Evolutionary conservation across 1,140 invertebrate species (phyloP).

Genomic region (Diorhabda sublineata): DNA sequence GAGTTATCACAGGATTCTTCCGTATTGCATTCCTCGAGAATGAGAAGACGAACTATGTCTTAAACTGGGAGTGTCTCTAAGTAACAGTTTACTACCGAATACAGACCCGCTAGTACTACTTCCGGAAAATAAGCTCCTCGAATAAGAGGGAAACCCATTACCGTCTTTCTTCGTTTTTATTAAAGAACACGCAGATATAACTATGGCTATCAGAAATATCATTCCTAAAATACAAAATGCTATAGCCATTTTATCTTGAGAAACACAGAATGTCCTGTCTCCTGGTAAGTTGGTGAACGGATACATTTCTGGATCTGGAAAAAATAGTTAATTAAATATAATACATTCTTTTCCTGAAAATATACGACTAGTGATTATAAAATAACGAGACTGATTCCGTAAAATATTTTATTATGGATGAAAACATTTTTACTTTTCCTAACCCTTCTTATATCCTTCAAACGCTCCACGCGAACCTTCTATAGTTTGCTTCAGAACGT

Average conservation of each 20-base stretch:
- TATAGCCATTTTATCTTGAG: slow-evolving; percentile 65
- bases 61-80: slow-evolving; percentile 43
- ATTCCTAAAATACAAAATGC: slow-evolving; percentile 64
- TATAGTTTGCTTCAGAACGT: too few species aligned
- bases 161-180: slow-evolving; percentile 52
- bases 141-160: slow-evolving; percentile 34
- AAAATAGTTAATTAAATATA: neutral
- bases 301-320: slow-evolving; percentile 35
- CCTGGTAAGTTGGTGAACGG: slow-evolving; percentile 48
- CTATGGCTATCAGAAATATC: slow-evolving; percentile 62
- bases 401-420: too few species aligned
- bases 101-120: slow-evolving; percentile 37
- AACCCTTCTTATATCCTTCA: too few species aligned
- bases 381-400: too few species aligned
- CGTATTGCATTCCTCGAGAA: slow-evolving; percentile 39
- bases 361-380: too few species aligned
- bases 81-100: slow-evolving; percentile 41
- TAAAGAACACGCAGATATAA: slow-evolving; percentile 61
- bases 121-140: slow-evolving; percentile 44
- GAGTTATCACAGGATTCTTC: slow-evolving; percentile 36
- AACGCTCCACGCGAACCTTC: too few species aligned
- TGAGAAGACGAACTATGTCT: slow-evolving; percentile 32
- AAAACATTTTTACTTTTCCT: too few species aligned
- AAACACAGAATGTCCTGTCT: slow-evolving; percentile 65
- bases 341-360: too few species aligned